These are phyloP conservation scores for Andricus curvator DNA, from an alignment of 2,888 invertebrate genomes.

Conservation along the genomic window DNA sequence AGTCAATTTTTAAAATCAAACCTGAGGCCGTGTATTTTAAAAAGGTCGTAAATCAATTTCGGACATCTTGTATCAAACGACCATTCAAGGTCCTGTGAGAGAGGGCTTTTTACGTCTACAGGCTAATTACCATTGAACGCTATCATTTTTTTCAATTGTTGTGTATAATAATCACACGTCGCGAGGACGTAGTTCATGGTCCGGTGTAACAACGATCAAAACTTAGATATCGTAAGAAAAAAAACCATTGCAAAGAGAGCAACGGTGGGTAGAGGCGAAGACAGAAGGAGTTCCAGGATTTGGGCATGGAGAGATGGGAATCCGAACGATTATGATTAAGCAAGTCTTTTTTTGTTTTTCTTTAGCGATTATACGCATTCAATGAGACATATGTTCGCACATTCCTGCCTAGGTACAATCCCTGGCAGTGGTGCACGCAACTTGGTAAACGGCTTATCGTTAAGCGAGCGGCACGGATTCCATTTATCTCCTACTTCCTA, in stretches of 20 bases:
- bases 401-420: constrained; percentile 74
- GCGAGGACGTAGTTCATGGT: constrained; percentile 29
- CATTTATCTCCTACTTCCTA: constrained; percentile 80
- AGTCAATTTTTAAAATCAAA: neutral
- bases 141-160: constrained; percentile 14
- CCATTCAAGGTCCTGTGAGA: constrained; percentile 55
- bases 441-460: constrained; percentile 74
- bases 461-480: constrained; percentile 75
- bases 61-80: constrained; percentile 71
- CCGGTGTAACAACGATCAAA: constrained; percentile 70
- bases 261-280: constrained; percentile 65
- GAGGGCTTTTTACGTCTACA: constrained; percentile 26
- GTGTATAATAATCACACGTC: constrained; percentile 29
- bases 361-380: constrained; percentile 68
- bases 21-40: neutral
- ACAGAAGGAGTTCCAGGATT: constrained; percentile 64
- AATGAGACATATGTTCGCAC: constrained; percentile 70
- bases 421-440: constrained; percentile 72
- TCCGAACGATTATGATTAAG: constrained; percentile 69
- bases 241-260: constrained; percentile 73
- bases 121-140: constrained; percentile 20
- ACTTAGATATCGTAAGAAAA: constrained; percentile 64
- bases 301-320: constrained; percentile 58
- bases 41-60: constrained; percentile 25
- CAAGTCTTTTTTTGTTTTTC: constrained; percentile 49